Evolutionary conservation across 2,113 vertebrate species (phyloP).

Genomic region (Larimichthys crocea): DNA sequence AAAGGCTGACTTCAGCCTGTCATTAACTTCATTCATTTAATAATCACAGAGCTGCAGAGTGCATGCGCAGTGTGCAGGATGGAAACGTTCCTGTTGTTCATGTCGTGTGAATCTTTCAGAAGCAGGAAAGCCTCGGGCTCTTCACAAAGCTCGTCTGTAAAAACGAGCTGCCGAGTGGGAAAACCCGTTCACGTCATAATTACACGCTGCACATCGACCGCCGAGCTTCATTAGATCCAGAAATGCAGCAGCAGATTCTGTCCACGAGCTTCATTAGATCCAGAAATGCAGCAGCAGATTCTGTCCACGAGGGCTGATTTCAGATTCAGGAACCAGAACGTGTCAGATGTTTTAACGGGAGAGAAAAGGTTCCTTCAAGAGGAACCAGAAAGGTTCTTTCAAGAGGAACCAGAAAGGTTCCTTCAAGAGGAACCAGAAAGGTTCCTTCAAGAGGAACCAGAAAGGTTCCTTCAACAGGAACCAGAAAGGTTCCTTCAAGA

Average conservation of each 20-base stretch:
- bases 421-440: too few relatives aligned
- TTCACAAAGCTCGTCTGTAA: neutral
- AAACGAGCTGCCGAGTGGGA: slow-evolving; percentile 31
- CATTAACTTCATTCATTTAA: neutral
- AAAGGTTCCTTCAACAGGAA: too few relatives aligned
- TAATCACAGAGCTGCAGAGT: neutral
- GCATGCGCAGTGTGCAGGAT: too few relatives aligned
- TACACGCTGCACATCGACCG: neutral
- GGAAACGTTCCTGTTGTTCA: too few relatives aligned
- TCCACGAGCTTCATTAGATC: too few relatives aligned
- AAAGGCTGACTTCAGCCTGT: neutral
- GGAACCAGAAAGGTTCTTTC: too few relatives aligned
- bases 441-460: neutral
- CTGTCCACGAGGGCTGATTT: neutral
- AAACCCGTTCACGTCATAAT: slow-evolving; percentile 40
- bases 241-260: too few relatives aligned
- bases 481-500: neutral
- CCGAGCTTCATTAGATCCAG: too few relatives aligned
- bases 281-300: neutral
- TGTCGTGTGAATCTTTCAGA: neutral
- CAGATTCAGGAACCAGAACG: neutral
- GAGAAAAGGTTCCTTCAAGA: neutral
- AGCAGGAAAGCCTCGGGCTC: neutral
- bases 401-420: too few relatives aligned
- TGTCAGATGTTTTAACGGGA: neutral